phyloP scores from a whole-genome alignment of 2,113 vertebrate species.

The Acanthochromis polyacanthus region DNA sequence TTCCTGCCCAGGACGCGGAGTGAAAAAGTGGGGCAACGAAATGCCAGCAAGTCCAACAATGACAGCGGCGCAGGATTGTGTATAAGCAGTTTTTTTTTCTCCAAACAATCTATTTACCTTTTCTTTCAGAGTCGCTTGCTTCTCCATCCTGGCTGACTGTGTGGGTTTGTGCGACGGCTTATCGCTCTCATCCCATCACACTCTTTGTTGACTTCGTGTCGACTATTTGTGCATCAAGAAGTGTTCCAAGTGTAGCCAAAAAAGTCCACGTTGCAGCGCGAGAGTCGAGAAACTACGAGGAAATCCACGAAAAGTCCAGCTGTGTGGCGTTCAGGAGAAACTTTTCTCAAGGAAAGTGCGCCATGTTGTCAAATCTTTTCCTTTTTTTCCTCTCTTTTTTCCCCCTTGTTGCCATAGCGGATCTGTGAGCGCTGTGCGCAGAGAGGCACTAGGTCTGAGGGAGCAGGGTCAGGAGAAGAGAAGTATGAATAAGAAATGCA shows the following conservation, averaged over 20 bases:
- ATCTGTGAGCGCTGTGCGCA: conserved; percentile 44
- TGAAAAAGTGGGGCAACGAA: neutral
- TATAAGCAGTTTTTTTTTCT: neutral
- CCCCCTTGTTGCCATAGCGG: conserved; percentile 72
- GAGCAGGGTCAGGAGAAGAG: conserved; percentile 20
- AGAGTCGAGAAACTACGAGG: conserved; percentile 24
- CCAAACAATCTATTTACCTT: conserved; percentile 78
- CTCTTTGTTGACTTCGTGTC: conserved; percentile 42
- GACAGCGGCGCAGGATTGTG: conserved; percentile 1
- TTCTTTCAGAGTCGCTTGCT: conserved; percentile 80
- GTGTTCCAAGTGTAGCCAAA: neutral
- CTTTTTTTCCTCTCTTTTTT: conserved; percentile 65
- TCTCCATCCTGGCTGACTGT: conserved; percentile 84
- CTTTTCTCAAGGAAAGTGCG: conserved; percentile 84
- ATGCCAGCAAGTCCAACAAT: conserved; percentile 1
- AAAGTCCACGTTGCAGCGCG: conserved; percentile 3
- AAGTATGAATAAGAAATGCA: neutral
- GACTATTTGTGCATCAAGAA: conserved; percentile 11
- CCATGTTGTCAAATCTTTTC: conserved; percentile 87
- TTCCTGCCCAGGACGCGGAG: conserved; percentile 47
- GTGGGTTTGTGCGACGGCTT: conserved; percentile 57
- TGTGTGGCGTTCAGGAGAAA: conserved; percentile 59
- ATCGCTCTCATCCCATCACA: conserved; percentile 83
- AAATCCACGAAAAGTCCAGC: conserved; percentile 9
- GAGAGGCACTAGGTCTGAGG: conserved; percentile 36